These are phyloP conservation scores for Nicator chloris DNA, from an alignment of 2,113 vertebrate species.

Conservation along the genomic window DNA sequence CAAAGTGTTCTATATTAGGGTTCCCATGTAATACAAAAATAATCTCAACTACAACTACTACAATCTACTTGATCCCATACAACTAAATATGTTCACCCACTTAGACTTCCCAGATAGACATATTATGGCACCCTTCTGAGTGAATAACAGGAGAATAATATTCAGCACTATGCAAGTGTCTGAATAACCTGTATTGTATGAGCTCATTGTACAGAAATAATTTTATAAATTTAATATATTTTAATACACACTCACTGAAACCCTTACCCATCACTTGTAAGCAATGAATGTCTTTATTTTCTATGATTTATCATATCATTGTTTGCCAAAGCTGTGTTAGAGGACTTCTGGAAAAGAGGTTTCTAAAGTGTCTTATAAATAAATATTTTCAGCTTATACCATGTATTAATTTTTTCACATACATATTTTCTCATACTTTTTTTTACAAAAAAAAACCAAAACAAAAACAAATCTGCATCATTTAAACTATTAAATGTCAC, in stretches of 20 bases:
- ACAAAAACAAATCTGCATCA: rapidly evolving
- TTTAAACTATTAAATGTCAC: neutral
- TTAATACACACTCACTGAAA: neutral
- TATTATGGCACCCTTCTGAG: neutral
- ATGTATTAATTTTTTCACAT: neutral
- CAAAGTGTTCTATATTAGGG: neutral
- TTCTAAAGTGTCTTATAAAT: neutral
- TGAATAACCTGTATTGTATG: neutral
- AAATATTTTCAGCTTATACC: neutral
- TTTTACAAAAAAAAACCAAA: neutral
- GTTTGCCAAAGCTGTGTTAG: neutral
- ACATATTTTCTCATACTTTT: too few relatives aligned
- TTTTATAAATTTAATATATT: neutral
- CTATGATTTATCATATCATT: neutral
- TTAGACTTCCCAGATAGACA: neutral
- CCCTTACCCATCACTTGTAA: neutral
- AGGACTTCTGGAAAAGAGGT: neutral
- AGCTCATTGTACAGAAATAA: neutral
- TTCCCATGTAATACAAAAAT: neutral
- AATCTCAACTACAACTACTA: neutral
- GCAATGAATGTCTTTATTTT: neutral
- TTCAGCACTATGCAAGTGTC: neutral
- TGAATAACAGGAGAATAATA: neutral
- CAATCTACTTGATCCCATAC: neutral
- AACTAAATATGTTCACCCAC: neutral